Conservation (phyloP, 2,113 vertebrate species). For the Neopipo cinnamomea region DNA sequence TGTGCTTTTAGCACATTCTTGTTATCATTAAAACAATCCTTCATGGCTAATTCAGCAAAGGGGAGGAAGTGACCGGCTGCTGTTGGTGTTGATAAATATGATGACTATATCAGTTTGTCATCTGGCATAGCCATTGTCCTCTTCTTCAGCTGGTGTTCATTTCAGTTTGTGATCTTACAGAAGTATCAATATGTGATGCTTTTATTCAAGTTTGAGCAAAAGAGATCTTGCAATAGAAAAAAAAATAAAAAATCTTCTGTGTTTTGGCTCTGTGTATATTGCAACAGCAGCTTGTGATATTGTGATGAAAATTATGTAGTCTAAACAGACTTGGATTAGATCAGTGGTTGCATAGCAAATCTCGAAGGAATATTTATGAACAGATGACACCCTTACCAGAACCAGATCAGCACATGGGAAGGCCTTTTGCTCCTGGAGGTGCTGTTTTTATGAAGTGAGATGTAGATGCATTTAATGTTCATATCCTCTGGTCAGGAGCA, state of each 20-base stretch:
- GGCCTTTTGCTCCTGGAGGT: conserved; percentile 29
- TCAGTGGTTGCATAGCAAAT: background rate
- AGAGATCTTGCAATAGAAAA: background rate
- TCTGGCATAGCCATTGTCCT: background rate
- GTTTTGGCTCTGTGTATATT: background rate
- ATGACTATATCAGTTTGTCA: background rate
- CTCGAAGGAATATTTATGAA: conserved; percentile 42
- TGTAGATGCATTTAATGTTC: background rate
- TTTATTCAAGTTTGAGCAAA: background rate
- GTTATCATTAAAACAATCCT: background rate
- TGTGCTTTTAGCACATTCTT: background rate
- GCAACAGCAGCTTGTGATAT: background rate
- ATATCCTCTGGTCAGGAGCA: background rate
- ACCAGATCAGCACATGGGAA: background rate
- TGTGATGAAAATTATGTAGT: conserved; percentile 32
- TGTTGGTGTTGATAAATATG: conserved; percentile 23
- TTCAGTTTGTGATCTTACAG: background rate
- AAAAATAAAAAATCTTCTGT: conserved; percentile 7
- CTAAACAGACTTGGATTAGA: conserved; percentile 24
- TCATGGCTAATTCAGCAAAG: background rate
- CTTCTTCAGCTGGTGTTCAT: conserved; percentile 12
- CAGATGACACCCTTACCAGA: conserved; percentile 37
- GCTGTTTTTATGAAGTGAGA: background rate
- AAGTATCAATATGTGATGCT: background rate
- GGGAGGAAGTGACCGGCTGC: background rate